Evolutionary conservation across 2,797 vertebrate species (phyloP).

Genomic region (Propithecus deckenii): DNA sequence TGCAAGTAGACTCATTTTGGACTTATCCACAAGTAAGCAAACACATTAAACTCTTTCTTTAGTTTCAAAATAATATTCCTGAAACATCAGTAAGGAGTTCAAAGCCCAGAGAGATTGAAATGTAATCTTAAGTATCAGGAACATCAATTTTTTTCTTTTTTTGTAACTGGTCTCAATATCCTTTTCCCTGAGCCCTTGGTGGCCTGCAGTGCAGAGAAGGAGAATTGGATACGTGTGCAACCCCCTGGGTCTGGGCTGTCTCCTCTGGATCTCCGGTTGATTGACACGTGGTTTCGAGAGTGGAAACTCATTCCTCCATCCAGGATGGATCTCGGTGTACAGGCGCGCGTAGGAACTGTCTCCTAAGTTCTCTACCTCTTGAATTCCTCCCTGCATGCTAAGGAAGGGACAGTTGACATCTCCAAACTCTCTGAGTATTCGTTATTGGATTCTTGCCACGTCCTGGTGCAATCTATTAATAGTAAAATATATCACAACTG

Average conservation of each 20-base stretch:
- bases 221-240: not conserved
- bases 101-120: not conserved
- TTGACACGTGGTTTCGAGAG: not conserved
- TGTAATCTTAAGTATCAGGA: not conserved
- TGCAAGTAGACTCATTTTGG: not conserved
- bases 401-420: not conserved
- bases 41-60: not conserved
- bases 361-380: not conserved
- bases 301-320: not conserved
- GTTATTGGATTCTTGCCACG: not conserved
- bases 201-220: too few species aligned
- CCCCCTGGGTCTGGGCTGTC: not conserved
- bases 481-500: not conserved
- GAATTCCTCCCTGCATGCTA: not conserved
- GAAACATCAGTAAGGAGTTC: not conserved
- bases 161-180: not conserved
- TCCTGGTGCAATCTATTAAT: not conserved
- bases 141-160: not conserved
- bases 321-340: not conserved
- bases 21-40: not conserved
- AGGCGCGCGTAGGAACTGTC: accelerated
- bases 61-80: not conserved
- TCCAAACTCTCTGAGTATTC: not conserved
- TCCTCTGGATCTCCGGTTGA: not conserved
- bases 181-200: not conserved